Conservation (phyloP, 2,113 vertebrate species). For the Mesembrinibis cayennensis region DNA sequence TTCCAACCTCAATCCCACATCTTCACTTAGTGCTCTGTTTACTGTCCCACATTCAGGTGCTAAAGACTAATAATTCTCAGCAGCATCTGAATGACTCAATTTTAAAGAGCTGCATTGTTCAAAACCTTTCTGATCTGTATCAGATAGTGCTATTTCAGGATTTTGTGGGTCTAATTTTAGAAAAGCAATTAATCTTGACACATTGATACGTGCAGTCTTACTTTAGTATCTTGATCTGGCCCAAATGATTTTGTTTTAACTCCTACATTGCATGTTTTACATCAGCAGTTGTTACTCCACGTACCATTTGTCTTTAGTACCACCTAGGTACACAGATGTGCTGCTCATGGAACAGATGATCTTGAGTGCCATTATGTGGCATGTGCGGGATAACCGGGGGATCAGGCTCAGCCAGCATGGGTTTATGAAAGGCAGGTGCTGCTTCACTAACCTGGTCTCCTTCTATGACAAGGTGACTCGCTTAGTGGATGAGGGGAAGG, state of each 20-base stretch:
- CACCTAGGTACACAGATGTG: constrained; percentile 31
- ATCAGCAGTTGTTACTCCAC: constrained; percentile 21
- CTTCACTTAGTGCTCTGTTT: neutral
- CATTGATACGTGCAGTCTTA: neutral
- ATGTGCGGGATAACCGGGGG: too few relatives aligned
- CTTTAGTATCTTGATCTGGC: constrained; percentile 17
- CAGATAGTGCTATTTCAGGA: neutral
- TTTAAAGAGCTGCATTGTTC: neutral
- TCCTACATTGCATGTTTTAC: constrained; percentile 15
- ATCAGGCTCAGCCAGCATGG: too few relatives aligned
- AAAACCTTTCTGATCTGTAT: neutral
- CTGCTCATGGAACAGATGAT: neutral
- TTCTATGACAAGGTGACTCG: too few relatives aligned
- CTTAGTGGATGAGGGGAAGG: too few relatives aligned
- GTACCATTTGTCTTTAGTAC: constrained; percentile 48
- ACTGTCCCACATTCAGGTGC: neutral
- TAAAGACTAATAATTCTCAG: neutral
- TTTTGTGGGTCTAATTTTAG: neutral
- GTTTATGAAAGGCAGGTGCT: too few relatives aligned
- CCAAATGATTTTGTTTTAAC: constrained; percentile 46
- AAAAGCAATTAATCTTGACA: constrained; percentile 3
- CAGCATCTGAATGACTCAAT: neutral
- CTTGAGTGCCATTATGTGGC: too few relatives aligned
- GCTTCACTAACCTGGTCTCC: too few relatives aligned
- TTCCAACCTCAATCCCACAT: neutral